phyloP scores from a whole-genome alignment of 1,140 invertebrate genomes.

The Hormaphis cornu region DNA sequence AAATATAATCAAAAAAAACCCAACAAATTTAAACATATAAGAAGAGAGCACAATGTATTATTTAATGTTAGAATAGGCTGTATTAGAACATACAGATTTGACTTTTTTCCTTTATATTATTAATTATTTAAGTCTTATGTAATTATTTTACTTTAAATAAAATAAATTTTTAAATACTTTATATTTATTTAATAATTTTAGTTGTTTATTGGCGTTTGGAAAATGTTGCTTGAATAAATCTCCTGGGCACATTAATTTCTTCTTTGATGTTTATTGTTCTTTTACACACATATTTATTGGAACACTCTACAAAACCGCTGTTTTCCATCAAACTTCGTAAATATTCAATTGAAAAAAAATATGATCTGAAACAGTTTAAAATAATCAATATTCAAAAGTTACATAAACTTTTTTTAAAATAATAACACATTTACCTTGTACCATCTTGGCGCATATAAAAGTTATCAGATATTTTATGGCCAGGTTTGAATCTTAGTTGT shows the following conservation, averaged over 20 bases:
- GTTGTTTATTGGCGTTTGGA: conserved; percentile 45
- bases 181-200: background rate
- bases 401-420: conserved; percentile 25
- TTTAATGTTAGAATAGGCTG: conserved; percentile 14
- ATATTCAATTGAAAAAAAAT: conserved; percentile 68
- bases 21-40: too few species aligned
- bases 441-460: conserved; percentile 96
- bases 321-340: conserved; percentile 51
- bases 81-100: background rate
- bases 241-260: conserved; percentile 75
- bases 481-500: conserved; percentile 84
- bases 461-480: conserved; percentile 86
- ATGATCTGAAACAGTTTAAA: conserved; percentile 52
- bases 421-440: conserved; percentile 58
- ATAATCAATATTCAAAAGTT: conserved; percentile 20
- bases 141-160: conserved; percentile 4
- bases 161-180: conserved; percentile 9
- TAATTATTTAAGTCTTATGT: background rate
- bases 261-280: conserved; percentile 87
- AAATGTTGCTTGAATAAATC: conserved; percentile 89
- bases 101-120: background rate
- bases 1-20: background rate
- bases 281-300: conserved; percentile 68
- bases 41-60: conserved; percentile 22
- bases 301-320: conserved; percentile 58